phyloP scores from a whole-genome alignment of 2,113 vertebrate species.

The Oreotrochilus melanogaster region DNA sequence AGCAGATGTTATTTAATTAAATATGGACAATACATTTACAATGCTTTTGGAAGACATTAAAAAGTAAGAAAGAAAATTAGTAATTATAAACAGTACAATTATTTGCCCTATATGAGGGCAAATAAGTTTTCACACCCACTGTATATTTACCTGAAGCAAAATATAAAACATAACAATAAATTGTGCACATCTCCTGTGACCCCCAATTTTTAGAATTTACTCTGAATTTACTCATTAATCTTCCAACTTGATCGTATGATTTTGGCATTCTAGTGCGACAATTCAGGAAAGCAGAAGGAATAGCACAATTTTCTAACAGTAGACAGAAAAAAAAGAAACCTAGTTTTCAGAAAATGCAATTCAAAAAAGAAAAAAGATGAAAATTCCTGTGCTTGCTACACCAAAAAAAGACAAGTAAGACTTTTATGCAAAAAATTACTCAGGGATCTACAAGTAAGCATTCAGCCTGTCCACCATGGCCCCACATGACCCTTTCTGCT shows the following conservation, averaged over 20 bases:
- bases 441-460: not conserved
- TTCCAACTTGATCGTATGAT: not conserved
- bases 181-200: not conserved
- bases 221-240: not conserved
- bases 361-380: not conserved
- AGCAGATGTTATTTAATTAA: not conserved
- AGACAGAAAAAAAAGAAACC: not conserved
- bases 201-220: conserved; percentile 8
- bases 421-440: not conserved
- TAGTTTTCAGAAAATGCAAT: not conserved
- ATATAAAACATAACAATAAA: not conserved
- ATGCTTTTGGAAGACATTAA: not conserved
- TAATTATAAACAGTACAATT: not conserved
- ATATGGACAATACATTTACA: not conserved
- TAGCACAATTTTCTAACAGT: not conserved
- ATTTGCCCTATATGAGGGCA: not conserved
- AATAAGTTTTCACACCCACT: not conserved
- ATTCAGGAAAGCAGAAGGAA: not conserved
- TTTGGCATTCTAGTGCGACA: not conserved
- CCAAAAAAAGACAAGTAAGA: not conserved
- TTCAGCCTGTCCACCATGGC: not conserved
- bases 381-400: not conserved
- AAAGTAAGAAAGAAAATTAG: not conserved
- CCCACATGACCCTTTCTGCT: not conserved
- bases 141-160: not conserved